phyloP scores from a whole-genome alignment of 2,113 vertebrate genomes.

The Struthidea cinerea region DNA sequence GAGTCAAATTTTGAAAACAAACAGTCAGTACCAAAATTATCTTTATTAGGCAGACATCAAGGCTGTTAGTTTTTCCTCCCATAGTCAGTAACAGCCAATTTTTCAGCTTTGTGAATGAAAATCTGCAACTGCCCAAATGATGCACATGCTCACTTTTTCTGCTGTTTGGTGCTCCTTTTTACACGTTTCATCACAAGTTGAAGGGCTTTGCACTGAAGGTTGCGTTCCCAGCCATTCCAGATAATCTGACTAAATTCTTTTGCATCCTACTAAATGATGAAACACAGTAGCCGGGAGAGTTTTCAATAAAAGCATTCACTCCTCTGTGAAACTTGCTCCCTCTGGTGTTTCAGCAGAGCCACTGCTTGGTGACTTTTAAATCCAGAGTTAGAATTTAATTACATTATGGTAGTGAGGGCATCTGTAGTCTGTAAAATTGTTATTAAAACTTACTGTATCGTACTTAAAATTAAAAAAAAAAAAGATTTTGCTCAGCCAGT shows the following conservation, averaged over 20 bases:
- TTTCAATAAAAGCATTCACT: not conserved
- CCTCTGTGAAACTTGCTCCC: slow-evolving; percentile 39
- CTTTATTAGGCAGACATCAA: not conserved
- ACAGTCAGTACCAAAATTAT: not conserved
- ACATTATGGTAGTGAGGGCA: not conserved
- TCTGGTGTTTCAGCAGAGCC: slow-evolving; percentile 27
- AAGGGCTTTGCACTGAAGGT: not conserved
- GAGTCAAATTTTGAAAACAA: not conserved
- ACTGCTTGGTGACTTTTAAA: not conserved
- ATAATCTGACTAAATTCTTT: not conserved
- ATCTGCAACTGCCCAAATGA: not conserved
- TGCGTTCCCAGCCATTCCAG: not conserved
- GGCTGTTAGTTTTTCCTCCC: not conserved
- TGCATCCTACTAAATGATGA: not conserved
- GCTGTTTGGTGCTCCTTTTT: not conserved
- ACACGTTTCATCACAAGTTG: not conserved
- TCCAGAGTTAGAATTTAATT: not conserved
- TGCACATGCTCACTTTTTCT: not conserved
- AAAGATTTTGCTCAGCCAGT: not conserved
- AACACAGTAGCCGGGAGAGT: not conserved
- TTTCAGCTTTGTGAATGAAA: not conserved
- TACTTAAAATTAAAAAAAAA: not conserved
- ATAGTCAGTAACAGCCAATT: not conserved
- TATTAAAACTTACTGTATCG: not conserved
- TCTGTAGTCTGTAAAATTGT: not conserved